phyloP scores from a whole-genome alignment of 2,797 vertebrate genomes.

The Hyperoplus immaculatus region DNA sequence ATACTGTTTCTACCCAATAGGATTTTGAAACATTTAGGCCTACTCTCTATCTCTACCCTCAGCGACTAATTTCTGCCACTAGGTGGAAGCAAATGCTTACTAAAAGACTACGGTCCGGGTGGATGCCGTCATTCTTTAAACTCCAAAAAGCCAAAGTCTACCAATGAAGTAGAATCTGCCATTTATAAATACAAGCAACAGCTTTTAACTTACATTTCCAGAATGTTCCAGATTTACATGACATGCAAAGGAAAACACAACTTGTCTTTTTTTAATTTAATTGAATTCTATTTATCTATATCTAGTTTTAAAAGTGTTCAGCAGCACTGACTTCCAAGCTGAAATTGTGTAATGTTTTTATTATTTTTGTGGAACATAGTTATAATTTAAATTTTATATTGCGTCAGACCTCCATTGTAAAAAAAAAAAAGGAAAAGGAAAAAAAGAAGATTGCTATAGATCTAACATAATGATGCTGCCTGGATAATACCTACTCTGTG shows the following conservation, averaged over 20 bases:
- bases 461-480: slow-evolving; percentile 62
- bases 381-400: slow-evolving; percentile 38
- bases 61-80: slow-evolving; percentile 48
- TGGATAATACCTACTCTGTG: slow-evolving; percentile 78
- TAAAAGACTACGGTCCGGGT: slow-evolving; percentile 1
- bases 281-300: too few species aligned
- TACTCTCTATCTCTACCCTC: background rate
- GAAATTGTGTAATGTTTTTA: slow-evolving; percentile 3
- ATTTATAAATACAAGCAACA: background rate
- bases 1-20: too few species aligned
- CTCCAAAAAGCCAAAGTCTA: too few species aligned
- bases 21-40: background rate
- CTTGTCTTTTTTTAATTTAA: background rate
- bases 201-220: background rate
- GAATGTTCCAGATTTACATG: background rate
- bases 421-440: slow-evolving; percentile 36
- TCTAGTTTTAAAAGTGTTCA: slow-evolving; percentile 5
- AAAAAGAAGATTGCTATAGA: slow-evolving; percentile 19
- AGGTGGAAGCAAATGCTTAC: slow-evolving; percentile 78
- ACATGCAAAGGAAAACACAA: background rate
- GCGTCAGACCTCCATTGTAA: slow-evolving; percentile 29
- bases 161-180: background rate
- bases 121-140: background rate
- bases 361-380: slow-evolving; percentile 2
- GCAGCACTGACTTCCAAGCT: background rate